Evolutionary conservation across 2,797 vertebrate species (phyloP).

Genomic region (Psittacula echo): DNA sequence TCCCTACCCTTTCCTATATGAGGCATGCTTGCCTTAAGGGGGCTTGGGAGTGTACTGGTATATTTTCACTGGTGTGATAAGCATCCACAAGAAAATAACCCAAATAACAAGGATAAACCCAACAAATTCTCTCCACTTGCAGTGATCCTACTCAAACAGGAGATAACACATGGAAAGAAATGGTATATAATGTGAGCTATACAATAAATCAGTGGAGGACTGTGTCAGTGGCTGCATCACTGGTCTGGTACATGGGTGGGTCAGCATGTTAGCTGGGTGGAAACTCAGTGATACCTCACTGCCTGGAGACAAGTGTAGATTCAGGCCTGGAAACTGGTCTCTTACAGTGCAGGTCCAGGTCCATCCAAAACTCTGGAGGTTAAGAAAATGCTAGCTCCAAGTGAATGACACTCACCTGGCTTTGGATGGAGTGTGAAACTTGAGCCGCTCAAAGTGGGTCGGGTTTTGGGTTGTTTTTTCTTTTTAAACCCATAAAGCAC

Average conservation of each 20-base stretch:
- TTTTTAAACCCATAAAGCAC: neutral
- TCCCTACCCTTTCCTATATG: fast-evolving
- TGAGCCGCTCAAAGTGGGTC: neutral
- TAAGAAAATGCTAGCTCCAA: neutral
- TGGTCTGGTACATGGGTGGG: fast-evolving
- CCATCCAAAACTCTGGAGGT: neutral
- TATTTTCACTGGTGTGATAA: neutral
- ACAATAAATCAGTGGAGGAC: neutral
- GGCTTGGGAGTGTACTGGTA: neutral
- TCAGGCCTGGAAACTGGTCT: neutral
- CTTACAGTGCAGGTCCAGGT: neutral
- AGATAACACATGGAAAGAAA: neutral
- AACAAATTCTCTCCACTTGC: neutral
- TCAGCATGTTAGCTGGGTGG: neutral
- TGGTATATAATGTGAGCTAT: fast-evolving
- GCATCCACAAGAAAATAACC: neutral
- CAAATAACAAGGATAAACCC: neutral
- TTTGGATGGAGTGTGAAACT: neutral
- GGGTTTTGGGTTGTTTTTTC: neutral
- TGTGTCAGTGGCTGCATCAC: neutral
- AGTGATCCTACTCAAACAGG: neutral
- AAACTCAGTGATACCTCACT: neutral
- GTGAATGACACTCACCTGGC: neutral
- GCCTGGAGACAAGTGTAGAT: neutral
- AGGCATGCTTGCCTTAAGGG: neutral